A percentile compares a stretch with the other conserved stretches of the same genome.
phyloP scores from a whole-genome alignment of 2,797 vertebrate species.

The Meda fulgida region DNA sequence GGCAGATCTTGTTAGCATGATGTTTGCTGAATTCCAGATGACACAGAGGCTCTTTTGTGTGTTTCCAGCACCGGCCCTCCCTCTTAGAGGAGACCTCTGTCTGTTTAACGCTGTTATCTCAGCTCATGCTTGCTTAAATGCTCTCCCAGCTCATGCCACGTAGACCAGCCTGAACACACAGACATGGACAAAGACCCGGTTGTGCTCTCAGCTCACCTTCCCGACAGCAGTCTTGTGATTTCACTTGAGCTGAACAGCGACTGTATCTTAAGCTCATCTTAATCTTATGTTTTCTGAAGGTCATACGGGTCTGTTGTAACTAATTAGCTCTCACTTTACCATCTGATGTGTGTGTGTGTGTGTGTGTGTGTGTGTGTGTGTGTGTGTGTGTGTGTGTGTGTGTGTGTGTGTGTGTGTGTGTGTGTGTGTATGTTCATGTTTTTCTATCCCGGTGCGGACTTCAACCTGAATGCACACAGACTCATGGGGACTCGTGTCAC shows the following conservation, averaged over 20 bases:
- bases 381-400: background rate
- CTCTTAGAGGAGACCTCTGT: conserved; percentile 32
- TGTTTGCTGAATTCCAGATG: conserved; percentile 69
- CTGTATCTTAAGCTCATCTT: conserved; percentile 34
- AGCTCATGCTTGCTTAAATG: conserved; percentile 36
- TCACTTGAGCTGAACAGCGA: conserved; percentile 20
- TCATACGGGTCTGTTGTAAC: background rate
- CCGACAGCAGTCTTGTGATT: conserved; percentile 37
- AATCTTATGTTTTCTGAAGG: conserved; percentile 19
- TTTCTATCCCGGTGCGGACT: no score
- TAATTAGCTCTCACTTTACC: background rate
- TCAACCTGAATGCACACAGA: no score
- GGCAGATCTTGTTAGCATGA: conserved; percentile 60
- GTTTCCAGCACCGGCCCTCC: conserved; percentile 35
- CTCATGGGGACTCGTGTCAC: no score
- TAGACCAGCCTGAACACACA: conserved; percentile 6
- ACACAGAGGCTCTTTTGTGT: conserved; percentile 80
- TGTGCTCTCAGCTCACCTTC: conserved; percentile 31
- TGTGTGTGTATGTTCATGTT: background rate
- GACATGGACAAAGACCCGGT: conserved; percentile 39
- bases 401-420: background rate
- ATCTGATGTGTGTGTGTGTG: background rate
- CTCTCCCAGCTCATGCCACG: conserved; percentile 29
- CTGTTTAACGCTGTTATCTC: conserved; percentile 49
- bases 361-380: background rate